Evolutionary conservation across 2,797 vertebrate species (phyloP), one percentile per base, ranked within the genome.

Genomic region (Syncerus caffer): DNA sequence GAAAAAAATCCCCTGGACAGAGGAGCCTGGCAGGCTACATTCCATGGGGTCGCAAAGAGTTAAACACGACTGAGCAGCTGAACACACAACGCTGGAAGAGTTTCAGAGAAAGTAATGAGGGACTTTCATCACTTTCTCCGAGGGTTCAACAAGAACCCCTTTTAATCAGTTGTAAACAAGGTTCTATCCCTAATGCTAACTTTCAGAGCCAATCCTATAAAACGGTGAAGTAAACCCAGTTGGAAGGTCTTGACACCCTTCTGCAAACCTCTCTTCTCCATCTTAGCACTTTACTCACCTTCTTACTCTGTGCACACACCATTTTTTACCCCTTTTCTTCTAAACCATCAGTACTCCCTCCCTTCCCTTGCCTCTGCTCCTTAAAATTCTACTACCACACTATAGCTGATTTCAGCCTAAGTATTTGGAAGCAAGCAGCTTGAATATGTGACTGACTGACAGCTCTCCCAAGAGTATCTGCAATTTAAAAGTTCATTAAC

Each of bases 391-490:
- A 15, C 88, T 12, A 2, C 74, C 34, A 3, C 55, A n/a, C 15
- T 90, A 10, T 78, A 58, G 25, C 92, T 92, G 31, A 90, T 47
- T 71, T 89, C 79, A 96, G 47, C 67, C 67, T 57, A 51, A 96
- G 78, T 74, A 17, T 85, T 47, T 83, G 7, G 60, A 93, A 45
- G 31, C 79, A 94, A 53, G 42, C 42, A 85, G 25, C 88, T 89
- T 94, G 91, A 96, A 89, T 90, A 53, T 31, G 53, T 89, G 90
- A 97, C 58, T 96, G 96, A 98, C 55, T 93, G 96, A 90, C 92
- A 94, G 95, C 67, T 86, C 92, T 93, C 85, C 67, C 67, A 87
- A 85, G 94, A 83, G 88, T 84, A 79, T 96, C 74, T 88, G 57
- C 90, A 34, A 64, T 60, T 79, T 86, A 67, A 93, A 83, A 93